Conservation (phyloP, 2,888 invertebrate species). For the Venusia cambrica region DNA sequence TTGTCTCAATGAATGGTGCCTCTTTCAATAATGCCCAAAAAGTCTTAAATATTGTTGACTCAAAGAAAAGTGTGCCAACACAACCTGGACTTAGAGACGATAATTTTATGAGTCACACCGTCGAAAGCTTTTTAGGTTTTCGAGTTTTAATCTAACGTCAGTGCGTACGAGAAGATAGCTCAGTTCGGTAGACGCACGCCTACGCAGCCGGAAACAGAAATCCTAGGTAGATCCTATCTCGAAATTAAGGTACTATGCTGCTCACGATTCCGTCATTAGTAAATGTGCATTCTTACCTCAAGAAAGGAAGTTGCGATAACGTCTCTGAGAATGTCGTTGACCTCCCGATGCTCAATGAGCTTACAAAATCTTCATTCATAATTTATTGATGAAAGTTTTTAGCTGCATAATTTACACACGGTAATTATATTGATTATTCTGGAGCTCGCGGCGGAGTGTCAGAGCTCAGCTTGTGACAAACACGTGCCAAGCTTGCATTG, state of each 20-base stretch:
- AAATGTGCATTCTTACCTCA: constrained; percentile 62
- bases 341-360: constrained; percentile 24
- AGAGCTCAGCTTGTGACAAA: constrained; percentile 24
- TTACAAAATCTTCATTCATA: constrained; percentile 14
- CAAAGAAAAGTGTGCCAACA: constrained; percentile 43
- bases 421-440: constrained; percentile 10
- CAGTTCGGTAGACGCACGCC: constrained; percentile 53
- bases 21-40: constrained; percentile 56
- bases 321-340: constrained; percentile 44
- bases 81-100: constrained; percentile 37
- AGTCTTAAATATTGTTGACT: constrained; percentile 43
- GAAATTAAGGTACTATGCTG: constrained; percentile 50
- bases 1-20: constrained; percentile 76
- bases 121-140: constrained; percentile 49
- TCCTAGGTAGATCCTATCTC: constrained; percentile 62
- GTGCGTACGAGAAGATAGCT: constrained; percentile 59
- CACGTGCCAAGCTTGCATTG: constrained; percentile 32
- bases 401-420: constrained; percentile 11
- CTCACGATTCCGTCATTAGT: constrained; percentile 75
- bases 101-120: constrained; percentile 25
- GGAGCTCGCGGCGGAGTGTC: constrained; percentile 6
- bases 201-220: constrained; percentile 70
- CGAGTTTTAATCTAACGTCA: constrained; percentile 29
- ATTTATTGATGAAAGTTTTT: constrained; percentile 19
- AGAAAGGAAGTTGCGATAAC: constrained; percentile 64